Conservation (phyloP, 2,113 vertebrate species). For the Caretta caretta region DNA sequence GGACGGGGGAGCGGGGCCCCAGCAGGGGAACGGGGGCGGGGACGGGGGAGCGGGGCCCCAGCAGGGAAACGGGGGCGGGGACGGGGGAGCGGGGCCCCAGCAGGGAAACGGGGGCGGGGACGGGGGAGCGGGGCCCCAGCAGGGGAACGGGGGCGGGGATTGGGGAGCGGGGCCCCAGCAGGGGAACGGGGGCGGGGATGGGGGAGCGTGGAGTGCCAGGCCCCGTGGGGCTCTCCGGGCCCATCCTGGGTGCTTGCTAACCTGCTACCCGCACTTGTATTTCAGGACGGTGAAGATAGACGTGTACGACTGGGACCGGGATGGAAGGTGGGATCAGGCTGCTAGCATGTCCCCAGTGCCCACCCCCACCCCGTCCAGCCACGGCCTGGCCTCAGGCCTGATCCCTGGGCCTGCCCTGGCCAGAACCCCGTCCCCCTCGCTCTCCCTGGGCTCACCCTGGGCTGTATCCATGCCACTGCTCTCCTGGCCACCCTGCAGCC, state of each 20-base stretch:
- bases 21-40: background rate
- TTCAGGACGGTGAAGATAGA: slow-evolving; percentile 96
- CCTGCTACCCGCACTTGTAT: background rate
- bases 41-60: background rate
- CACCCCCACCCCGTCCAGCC: background rate
- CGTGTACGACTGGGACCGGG: slow-evolving; percentile 97
- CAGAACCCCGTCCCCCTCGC: too few species aligned
- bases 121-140: too few species aligned
- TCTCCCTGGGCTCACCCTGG: background rate
- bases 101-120: background rate
- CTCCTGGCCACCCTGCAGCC: background rate
- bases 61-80: too few species aligned
- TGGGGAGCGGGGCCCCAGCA: too few species aligned
- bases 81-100: too few species aligned
- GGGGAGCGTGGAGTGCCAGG: too few species aligned
- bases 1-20: background rate
- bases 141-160: background rate
- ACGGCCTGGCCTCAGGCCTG: background rate
- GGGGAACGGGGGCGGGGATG: too few species aligned
- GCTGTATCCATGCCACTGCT: background rate
- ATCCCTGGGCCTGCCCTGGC: background rate
- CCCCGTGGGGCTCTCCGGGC: background rate
- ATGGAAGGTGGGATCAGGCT: slow-evolving; percentile 88
- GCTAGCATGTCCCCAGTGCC: background rate
- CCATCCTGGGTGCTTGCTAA: background rate